Conservation (phyloP, 2,113 vertebrate species). For the Petromus typicus region DNA sequence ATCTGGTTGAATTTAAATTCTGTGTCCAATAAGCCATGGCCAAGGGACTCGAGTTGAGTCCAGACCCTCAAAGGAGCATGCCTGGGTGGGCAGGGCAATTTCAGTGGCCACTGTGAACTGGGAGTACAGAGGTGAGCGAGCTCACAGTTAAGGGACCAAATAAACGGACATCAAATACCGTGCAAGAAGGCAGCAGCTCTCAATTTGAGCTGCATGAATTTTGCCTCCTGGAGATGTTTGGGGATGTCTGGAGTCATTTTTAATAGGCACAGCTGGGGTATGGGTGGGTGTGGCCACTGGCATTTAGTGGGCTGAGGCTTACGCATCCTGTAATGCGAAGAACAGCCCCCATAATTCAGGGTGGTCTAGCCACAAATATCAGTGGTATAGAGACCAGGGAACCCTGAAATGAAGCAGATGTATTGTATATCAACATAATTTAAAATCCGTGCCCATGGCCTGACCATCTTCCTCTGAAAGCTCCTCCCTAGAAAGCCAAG, state of each 20-base stretch:
- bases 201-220: neutral
- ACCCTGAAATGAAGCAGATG: neutral
- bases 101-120: neutral
- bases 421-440: neutral
- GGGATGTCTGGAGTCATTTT: constrained; percentile 7
- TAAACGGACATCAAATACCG: neutral
- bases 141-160: neutral
- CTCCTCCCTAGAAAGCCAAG: neutral
- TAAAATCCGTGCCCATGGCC: neutral
- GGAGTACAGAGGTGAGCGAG: too few species aligned
- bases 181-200: neutral
- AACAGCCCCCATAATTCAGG: neutral
- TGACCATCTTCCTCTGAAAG: neutral
- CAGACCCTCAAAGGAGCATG: neutral
- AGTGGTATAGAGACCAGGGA: neutral
- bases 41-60: neutral
- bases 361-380: neutral
- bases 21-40: neutral
- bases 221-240: neutral
- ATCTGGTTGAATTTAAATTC: constrained; percentile 31
- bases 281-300: neutral
- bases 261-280: neutral
- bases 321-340: neutral
- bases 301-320: neutral
- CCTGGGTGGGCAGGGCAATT: neutral